phyloP scores from a whole-genome alignment of 2,888 invertebrate species.

The Oasisia sp. region DNA sequence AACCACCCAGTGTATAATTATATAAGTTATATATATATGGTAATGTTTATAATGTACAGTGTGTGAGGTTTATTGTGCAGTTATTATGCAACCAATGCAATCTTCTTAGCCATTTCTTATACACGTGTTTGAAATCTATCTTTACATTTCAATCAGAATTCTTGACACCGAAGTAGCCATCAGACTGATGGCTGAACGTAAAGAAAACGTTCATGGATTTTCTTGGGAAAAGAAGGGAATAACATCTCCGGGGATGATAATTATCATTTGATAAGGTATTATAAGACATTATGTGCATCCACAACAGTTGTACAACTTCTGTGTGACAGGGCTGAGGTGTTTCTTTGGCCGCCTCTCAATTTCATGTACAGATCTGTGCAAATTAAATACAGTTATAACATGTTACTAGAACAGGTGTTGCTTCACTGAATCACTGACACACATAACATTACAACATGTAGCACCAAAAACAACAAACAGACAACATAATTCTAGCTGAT shows the following conservation, averaged over 20 bases:
- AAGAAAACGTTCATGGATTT: background rate
- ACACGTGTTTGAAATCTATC: background rate
- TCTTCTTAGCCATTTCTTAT: background rate
- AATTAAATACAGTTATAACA: background rate
- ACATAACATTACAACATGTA: background rate
- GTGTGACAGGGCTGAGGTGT: background rate
- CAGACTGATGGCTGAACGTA: background rate
- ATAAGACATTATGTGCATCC: background rate
- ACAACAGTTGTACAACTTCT: background rate
- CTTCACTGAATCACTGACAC: background rate
- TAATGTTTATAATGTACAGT: conserved; percentile 17
- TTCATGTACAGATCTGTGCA: background rate
- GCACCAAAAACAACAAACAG: background rate
- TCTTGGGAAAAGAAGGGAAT: background rate
- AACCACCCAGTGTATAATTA: background rate
- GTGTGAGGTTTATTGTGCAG: background rate
- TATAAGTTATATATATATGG: background rate
- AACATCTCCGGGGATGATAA: background rate
- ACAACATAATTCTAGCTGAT: background rate
- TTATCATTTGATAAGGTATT: background rate
- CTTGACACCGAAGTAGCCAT: background rate
- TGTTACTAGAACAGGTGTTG: background rate
- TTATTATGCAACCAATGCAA: background rate
- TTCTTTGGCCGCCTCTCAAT: background rate
- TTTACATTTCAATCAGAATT: background rate